phyloP scores from a whole-genome alignment of 2,888 invertebrate genomes.

The Suillia variegata region DNA sequence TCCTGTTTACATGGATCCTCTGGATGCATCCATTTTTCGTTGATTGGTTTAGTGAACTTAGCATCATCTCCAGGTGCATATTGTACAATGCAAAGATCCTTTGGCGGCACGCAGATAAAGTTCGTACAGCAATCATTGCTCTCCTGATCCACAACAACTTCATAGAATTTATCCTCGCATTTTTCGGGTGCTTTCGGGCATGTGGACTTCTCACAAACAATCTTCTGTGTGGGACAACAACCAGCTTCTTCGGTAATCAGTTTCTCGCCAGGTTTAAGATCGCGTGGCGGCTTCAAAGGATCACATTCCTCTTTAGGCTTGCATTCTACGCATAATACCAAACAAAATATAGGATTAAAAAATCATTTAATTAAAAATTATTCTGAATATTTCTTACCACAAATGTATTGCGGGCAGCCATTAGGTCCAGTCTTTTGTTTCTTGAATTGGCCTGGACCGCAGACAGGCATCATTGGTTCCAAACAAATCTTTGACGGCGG shows the following conservation, averaged over 20 bases:
- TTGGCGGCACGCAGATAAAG: constrained; percentile 66
- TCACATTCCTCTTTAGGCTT: constrained; percentile 75
- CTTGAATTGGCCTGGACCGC: constrained; percentile 73
- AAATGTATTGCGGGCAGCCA: constrained; percentile 76
- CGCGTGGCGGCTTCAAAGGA: constrained; percentile 58
- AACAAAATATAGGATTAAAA: no score
- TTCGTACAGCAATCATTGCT: constrained; percentile 70
- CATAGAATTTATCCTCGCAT: constrained; percentile 65
- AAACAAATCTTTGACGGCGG: constrained; percentile 64
- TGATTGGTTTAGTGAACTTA: constrained; percentile 54
- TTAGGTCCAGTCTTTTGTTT: constrained; percentile 69
- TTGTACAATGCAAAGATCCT: constrained; percentile 53
- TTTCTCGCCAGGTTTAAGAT: constrained; percentile 69
- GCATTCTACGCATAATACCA: no score
- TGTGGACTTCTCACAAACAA: constrained; percentile 67
- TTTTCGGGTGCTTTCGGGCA: constrained; percentile 67
- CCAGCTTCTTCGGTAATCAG: constrained; percentile 67
- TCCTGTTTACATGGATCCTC: constrained; percentile 61
- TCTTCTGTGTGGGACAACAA: constrained; percentile 72
- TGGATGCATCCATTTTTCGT: constrained; percentile 62
- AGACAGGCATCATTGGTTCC: constrained; percentile 71
- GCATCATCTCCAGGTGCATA: constrained; percentile 49
- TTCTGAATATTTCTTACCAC: constrained; percentile 64
- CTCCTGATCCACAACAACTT: constrained; percentile 54
- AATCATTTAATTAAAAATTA: no score